Conservation (phyloP, 2,113 vertebrate genomes). For the Macroglossus sobrinus region DNA sequence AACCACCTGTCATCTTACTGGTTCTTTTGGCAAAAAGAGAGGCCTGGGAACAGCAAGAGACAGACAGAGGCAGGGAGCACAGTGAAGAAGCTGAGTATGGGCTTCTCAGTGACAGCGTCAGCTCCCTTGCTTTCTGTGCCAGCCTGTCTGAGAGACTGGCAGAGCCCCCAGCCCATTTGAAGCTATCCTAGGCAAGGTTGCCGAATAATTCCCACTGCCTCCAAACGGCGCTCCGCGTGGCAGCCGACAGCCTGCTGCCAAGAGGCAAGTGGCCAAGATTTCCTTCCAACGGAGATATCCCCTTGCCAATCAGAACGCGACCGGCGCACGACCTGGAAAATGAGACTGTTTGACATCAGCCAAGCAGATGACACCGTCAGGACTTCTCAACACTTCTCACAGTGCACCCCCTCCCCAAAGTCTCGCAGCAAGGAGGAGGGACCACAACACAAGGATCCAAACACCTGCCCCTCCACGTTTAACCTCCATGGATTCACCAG, state of each 20-base stretch:
- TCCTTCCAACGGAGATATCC: conserved; percentile 18
- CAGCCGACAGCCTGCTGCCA: conserved; percentile 45
- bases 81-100: not conserved
- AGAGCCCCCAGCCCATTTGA: not conserved
- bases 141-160: not conserved
- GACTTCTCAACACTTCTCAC: not conserved
- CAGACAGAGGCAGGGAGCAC: not conserved
- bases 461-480: not conserved
- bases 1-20: not conserved
- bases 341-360: not conserved
- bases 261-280: conserved; percentile 46
- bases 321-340: not conserved
- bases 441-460: not conserved
- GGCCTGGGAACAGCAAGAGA: not conserved
- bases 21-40: not conserved
- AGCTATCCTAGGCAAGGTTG: not conserved
- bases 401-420: not conserved
- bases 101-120: accelerated
- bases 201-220: not conserved
- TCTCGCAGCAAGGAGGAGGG: not conserved
- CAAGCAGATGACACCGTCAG: not conserved
- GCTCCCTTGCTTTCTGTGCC: not conserved
- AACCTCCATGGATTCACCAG: not conserved
- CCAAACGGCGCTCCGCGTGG: not conserved
- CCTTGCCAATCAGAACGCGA: not conserved